Evolutionary conservation across 2,113 vertebrate species (phyloP).

Genomic region (Cyprinodon variegatus): DNA sequence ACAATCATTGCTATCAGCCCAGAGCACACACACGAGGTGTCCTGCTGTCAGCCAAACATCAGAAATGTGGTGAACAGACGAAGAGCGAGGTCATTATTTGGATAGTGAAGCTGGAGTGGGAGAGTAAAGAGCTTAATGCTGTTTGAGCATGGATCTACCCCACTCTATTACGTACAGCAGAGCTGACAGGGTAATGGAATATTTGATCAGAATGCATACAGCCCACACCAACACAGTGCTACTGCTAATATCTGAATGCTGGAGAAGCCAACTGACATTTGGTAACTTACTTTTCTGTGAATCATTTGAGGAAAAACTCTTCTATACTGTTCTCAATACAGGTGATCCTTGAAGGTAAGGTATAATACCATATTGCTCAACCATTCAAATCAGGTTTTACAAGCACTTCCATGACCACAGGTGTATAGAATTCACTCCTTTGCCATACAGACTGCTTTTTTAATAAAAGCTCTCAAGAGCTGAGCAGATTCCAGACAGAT

Average conservation of each 20-base stretch:
- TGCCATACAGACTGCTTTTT: no score
- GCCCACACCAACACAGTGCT: constrained; percentile 39
- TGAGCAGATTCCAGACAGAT: no score
- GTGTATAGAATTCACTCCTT: no score
- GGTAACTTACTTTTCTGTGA: background rate
- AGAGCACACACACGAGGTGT: constrained; percentile 26
- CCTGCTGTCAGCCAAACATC: constrained; percentile 27
- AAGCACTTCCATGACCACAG: no score
- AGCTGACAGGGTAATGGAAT: constrained; percentile 62
- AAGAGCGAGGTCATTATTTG: constrained; percentile 60
- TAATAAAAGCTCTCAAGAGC: no score
- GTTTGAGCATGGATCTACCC: constrained; percentile 66
- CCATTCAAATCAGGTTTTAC: no score
- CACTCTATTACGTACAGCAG: constrained; percentile 61
- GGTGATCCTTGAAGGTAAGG: background rate
- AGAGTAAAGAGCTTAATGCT: constrained; percentile 56
- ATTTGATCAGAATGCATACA: constrained; percentile 62
- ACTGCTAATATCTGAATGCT: constrained; percentile 31
- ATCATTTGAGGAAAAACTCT: background rate
- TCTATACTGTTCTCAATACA: background rate
- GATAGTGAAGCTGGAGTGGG: constrained; percentile 51
- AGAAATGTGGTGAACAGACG: constrained; percentile 31
- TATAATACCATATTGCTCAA: no score
- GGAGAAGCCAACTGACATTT: constrained; percentile 22
- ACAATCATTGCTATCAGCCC: constrained; percentile 42